Conservation (phyloP, 2,888 invertebrate genomes). For the Zaprionus bogoriensis region DNA sequence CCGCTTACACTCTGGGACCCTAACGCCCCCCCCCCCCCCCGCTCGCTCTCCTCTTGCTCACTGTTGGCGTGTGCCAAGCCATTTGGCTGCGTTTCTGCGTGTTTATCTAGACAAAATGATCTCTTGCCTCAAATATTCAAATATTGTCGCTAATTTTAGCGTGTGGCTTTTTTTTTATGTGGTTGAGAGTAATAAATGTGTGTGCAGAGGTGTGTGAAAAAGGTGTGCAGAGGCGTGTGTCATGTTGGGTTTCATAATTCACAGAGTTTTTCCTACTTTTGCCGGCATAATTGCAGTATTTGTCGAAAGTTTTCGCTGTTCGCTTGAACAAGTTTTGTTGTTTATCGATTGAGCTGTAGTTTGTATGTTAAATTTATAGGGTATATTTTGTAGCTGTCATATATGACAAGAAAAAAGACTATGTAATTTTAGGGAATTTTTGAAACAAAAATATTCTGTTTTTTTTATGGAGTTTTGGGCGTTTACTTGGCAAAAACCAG, state of each 20-base stretch:
- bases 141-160: constrained; percentile 9
- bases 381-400: not conserved
- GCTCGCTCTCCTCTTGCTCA: not conserved
- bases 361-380: not conserved
- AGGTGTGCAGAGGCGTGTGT: not conserved
- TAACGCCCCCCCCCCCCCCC: not conserved
- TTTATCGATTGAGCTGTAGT: no score
- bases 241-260: not conserved
- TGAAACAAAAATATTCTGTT: no score
- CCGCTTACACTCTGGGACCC: no score
- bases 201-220: not conserved
- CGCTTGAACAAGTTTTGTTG: not conserved
- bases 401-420: no score
- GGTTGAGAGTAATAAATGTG: not conserved
- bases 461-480: no score
- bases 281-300: no score
- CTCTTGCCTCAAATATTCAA: not conserved
- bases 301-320: not conserved
- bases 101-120: constrained; percentile 17
- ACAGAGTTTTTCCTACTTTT: not conserved
- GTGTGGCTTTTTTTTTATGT: not conserved
- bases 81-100: constrained; percentile 24
- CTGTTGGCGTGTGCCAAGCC: constrained; percentile 11
- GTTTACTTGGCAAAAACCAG: no score
- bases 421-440: no score